Percentiles rank a stretch among this genome's conserved stretches.
Conservation (phyloP, 2,888 invertebrate genomes). For the Aspidiotus destructor region DNA sequence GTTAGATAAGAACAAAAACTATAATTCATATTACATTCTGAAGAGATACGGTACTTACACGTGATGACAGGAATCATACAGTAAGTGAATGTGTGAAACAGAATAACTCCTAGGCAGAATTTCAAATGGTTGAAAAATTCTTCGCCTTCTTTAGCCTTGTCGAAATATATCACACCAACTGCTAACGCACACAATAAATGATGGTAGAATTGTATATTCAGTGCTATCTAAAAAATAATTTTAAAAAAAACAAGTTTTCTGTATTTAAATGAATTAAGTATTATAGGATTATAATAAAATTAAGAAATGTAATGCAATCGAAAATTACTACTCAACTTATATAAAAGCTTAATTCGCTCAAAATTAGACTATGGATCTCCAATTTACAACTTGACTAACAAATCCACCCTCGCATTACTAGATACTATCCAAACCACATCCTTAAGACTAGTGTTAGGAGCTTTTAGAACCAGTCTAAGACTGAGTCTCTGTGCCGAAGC, state of each 20-base stretch:
- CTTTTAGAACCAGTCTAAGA: no score
- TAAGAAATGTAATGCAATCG: no score
- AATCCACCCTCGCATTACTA: no score
- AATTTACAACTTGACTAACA: no score
- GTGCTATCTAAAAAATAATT: slow-evolving; percentile 37
- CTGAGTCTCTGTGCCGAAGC: no score
- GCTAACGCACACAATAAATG: slow-evolving; percentile 53
- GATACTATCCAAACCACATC: no score
- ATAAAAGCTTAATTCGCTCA: no score
- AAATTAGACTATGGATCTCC: no score
- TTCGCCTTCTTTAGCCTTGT: slow-evolving; percentile 54
- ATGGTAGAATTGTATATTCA: slow-evolving; percentile 53
- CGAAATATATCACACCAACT: slow-evolving; percentile 52
- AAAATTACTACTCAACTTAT: no score
- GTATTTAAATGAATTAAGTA: neutral
- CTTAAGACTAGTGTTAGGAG: no score
- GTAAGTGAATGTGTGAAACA: slow-evolving; percentile 59
- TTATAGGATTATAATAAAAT: neutral
- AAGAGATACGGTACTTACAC: slow-evolving; percentile 48
- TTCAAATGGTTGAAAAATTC: slow-evolving; percentile 61
- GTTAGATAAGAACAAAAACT: no score
- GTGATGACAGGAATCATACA: slow-evolving; percentile 58
- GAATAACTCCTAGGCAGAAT: slow-evolving; percentile 54
- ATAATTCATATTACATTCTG: no score
- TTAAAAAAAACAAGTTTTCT: neutral